A percentile compares a stretch with the other conserved stretches of the same genome.
These are phyloP conservation scores for Scaptomyza flava DNA, from an alignment of 2,888 invertebrate genomes.

Conservation along the genomic window DNA sequence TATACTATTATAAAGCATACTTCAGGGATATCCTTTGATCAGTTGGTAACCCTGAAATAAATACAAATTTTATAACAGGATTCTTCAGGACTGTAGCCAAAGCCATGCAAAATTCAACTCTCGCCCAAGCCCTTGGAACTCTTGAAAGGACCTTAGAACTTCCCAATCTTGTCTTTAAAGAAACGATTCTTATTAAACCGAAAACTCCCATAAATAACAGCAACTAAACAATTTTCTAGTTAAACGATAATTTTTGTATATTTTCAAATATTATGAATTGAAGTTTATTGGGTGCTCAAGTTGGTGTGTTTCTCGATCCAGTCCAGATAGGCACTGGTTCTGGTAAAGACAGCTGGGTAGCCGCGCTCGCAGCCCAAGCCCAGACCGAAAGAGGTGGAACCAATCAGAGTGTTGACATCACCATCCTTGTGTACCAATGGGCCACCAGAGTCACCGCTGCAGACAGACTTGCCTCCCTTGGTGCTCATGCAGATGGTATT, in stretches of 20 bases:
- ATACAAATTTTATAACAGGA: too few relatives aligned
- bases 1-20: too few relatives aligned
- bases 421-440: constrained; percentile 74
- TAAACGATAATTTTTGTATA: neutral
- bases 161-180: too few relatives aligned
- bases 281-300: constrained; percentile 62
- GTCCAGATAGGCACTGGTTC: constrained; percentile 79
- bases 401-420: constrained; percentile 73
- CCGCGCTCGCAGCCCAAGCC: constrained; percentile 67
- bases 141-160: too few relatives aligned
- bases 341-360: constrained; percentile 77
- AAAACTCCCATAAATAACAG: neutral
- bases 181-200: too few relatives aligned
- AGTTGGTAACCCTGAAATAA: neutral
- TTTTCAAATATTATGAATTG: neutral
- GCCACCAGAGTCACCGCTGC: constrained; percentile 82
- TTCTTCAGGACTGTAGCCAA: too few relatives aligned
- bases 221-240: neutral
- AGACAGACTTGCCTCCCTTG: constrained; percentile 80
- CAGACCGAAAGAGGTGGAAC: constrained; percentile 73
- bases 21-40: neutral
- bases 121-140: too few relatives aligned
- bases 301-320: constrained; percentile 78
- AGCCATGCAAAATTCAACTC: too few relatives aligned
- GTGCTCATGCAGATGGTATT: constrained; percentile 83